Evolutionary conservation across 37 sponge, comb jelly and placozoan genomes (phyloP), one percentile per base, ranked within the genome.

Genomic region (Oopsacas minuta): DNA sequence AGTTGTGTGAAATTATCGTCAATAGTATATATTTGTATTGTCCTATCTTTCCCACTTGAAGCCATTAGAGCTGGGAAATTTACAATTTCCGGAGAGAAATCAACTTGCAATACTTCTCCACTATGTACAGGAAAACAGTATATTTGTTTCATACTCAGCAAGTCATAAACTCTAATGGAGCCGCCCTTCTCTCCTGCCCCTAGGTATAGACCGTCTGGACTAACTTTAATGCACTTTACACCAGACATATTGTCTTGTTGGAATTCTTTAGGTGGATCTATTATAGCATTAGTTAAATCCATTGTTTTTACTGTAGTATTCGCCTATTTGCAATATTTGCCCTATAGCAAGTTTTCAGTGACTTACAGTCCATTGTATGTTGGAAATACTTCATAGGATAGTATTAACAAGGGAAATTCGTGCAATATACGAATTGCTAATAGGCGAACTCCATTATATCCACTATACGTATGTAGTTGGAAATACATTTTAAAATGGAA

Each of bases 161-260:
- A 34, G 75, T 61, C 75, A 34, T 61, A 61, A 3, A 61, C 28
- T 34, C 75, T 10, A 61, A 61, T 12, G 28, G 28, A 61, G 20
- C 75, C 75, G 20, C 75, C 75, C 75, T 12, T 61, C 75, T 61
- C 75, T 12, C 75, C 75, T 25, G 75, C 75, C 30, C 75, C 75
- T 61, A 61, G 75, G 30, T 61, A 61, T 34, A 61, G 75, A 10
- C 75, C 75, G 30, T 61, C 75, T 20, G 75, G 75, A 61, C 75
- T 61, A 3, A 61, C 30, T 5, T n/a, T 25, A 61, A 61, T n/a
- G 20, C 28, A 61, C 28, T 61, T 61, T 3, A 61, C 22, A 5
- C 75, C 75, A 12, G 75, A 61, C 32, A n/a, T 12, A 3, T 3
- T 12, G 20, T 61, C 75, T 25, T 61, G 20, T 3, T 61, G 75